A percentile compares a stretch with the other conserved stretches of the same genome.
Evolutionary conservation across 2,113 vertebrate genomes (phyloP).

Genomic region (Camelus dromedarius): DNA sequence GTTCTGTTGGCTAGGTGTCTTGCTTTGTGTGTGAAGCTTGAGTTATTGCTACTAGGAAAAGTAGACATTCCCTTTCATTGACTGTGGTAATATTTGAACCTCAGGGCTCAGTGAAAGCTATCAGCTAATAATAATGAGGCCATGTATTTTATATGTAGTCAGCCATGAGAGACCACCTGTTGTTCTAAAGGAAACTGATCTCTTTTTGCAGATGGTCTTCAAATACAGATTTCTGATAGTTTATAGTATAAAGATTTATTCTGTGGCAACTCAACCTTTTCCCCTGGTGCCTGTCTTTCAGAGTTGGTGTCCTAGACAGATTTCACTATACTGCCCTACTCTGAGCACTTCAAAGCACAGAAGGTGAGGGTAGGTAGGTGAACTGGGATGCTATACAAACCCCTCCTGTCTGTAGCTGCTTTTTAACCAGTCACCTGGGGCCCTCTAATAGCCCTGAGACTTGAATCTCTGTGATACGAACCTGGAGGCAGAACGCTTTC

Average conservation of each 20-base stretch:
- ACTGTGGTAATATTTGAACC: constrained; percentile 62
- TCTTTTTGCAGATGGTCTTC: constrained; percentile 78
- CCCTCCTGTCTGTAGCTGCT: constrained; percentile 63
- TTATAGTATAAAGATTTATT: constrained; percentile 75
- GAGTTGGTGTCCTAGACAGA: constrained; percentile 71
- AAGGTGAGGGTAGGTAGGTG: constrained; percentile 73
- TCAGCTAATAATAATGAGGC: constrained; percentile 71
- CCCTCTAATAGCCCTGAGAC: constrained; percentile 74
- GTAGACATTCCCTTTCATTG: constrained; percentile 62
- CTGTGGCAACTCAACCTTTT: constrained; percentile 71
- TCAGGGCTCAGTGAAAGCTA: constrained; percentile 52
- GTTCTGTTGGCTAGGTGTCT: constrained; percentile 41
- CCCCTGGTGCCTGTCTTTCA: constrained; percentile 71
- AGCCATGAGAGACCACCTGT: constrained; percentile 73
- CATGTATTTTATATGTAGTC: constrained; percentile 71
- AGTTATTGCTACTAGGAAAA: constrained; percentile 61
- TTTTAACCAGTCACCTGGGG: constrained; percentile 76
- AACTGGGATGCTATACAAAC: constrained; percentile 71
- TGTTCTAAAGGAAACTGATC: constrained; percentile 74
- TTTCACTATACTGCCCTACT: constrained; percentile 71
- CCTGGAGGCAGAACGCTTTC: constrained; percentile 72
- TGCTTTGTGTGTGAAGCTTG: constrained; percentile 54
- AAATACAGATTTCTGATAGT: constrained; percentile 77
- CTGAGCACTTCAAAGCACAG: constrained; percentile 76
- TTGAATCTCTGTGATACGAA: constrained; percentile 73